phyloP scores from a whole-genome alignment of 2,797 vertebrate species.

The Muscicapa striata region DNA sequence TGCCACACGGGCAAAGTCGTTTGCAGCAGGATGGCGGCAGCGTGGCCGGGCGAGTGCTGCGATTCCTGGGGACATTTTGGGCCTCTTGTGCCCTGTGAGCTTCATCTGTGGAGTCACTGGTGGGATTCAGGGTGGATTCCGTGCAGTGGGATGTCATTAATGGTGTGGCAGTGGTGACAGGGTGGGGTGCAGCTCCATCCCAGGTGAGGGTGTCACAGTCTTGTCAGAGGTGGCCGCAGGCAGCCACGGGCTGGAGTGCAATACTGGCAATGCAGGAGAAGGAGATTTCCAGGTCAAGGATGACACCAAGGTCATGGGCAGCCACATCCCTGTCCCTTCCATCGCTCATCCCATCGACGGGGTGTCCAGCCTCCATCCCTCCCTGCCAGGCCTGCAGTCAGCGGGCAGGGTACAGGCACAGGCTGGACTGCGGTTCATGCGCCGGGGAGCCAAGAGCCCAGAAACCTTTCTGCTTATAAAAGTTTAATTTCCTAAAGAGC shows the following conservation, averaged over 20 bases:
- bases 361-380: neutral
- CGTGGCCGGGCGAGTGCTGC: accelerated
- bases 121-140: neutral
- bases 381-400: neutral
- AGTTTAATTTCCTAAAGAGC: slow-evolving; percentile 72
- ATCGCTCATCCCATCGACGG: neutral
- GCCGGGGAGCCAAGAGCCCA: slow-evolving; percentile 3
- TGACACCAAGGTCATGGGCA: slow-evolving; percentile 56
- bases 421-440: slow-evolving; percentile 43
- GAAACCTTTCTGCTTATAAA: slow-evolving; percentile 71
- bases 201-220: neutral
- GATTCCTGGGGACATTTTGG: neutral
- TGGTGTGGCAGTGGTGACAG: neutral
- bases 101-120: accelerated
- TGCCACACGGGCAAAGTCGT: accelerated
- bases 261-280: neutral
- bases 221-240: neutral
- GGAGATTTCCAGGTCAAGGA: slow-evolving; percentile 67
- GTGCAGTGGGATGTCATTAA: accelerated
- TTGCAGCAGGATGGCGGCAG: neutral
- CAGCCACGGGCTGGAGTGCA: neutral
- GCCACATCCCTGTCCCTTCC: neutral
- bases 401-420: neutral
- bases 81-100: accelerated
- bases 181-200: accelerated